Base-by-base conservation (phyloP, 2,113 vertebrate genomes). In the Phaethornis superciliosus region DNA sequence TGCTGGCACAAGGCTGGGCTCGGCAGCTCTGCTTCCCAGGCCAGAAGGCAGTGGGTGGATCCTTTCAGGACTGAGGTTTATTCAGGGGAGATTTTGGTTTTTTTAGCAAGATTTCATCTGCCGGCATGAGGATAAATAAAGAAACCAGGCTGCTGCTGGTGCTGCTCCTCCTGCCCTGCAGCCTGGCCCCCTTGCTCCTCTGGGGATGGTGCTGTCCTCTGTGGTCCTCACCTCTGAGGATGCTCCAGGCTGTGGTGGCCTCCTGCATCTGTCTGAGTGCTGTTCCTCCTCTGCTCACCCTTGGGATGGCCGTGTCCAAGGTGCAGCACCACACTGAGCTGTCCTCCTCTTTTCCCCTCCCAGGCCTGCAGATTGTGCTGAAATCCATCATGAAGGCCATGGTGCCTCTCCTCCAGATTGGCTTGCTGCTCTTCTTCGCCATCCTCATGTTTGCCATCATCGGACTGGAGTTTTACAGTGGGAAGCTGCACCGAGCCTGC, bases 351-450 rank as follows among this genome's bases (percentile, higher is more conserved):
- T 76, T 46, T 71, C 58, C 63, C 22, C 23, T 60, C 28, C 30
- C 77, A 99, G 99, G 99, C 97, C 97, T 99, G 78, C 99, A 99
- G 98, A 99, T 99, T 15, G 99, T 99, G 70, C 88, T 99, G 95
- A 99, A 99, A 97, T 99, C 99, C 82, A 99, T 99, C 94, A 99
- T 99, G 99, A 99, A 99, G 98, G 99, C 99, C 81, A 99, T 99
- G 99, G 99, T 99, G 72, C 99, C 99, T 69, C 98, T 99, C 56
- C 98, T 99, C 76, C 99, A 99, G 98, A 99, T 99, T 0, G 99
- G 99, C 74, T 98, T 99, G 91, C 98, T 99, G 82, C 99, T 99
- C 70, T 99, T 99, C 95, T 99, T 99, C 28, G 99, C 99, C 22
- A 99, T 99, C 96, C 98, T 99, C 88, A 99, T 99, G 99, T 99